Conservation (phyloP, 2,797 vertebrate genomes). For the Oreochromis grahami region DNA sequence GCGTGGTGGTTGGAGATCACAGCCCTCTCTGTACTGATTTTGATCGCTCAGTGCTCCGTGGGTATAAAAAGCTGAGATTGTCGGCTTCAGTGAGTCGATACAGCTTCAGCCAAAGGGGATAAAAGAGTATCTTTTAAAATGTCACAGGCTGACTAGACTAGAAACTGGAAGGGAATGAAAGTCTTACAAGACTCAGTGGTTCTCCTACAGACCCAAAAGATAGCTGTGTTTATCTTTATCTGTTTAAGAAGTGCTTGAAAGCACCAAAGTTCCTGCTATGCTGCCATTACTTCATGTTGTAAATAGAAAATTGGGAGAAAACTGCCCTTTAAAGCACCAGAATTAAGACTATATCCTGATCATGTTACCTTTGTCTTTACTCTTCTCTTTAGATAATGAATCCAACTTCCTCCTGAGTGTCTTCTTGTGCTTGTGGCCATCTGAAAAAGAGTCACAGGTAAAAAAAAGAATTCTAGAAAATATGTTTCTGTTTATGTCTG, state of each 20-base stretch:
- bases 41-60: conserved; percentile 31
- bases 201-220: conserved; percentile 7
- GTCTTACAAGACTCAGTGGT: conserved; percentile 8
- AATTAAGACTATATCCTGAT: background rate
- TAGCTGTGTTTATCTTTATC: conserved; percentile 29
- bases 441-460: conserved; percentile 67
- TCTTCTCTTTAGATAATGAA: conserved; percentile 95
- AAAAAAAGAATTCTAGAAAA: background rate
- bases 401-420: conserved; percentile 95
- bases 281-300: background rate
- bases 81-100: conserved; percentile 35
- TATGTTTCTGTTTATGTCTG: background rate
- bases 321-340: background rate
- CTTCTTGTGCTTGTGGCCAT: conserved; percentile 94
- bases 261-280: background rate
- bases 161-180: conserved; percentile 35
- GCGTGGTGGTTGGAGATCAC: conserved; percentile 14
- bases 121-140: conserved; percentile 39
- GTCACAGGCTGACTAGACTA: conserved; percentile 16
- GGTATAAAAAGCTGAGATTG: conserved; percentile 41
- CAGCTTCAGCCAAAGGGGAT: conserved; percentile 46
- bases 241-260: conserved; percentile 6
- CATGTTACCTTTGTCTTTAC: conserved; percentile 86
- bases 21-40: conserved; percentile 46
- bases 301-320: background rate